phyloP scores from a whole-genome alignment of 2,797 vertebrate species.

The Chanos chanos region DNA sequence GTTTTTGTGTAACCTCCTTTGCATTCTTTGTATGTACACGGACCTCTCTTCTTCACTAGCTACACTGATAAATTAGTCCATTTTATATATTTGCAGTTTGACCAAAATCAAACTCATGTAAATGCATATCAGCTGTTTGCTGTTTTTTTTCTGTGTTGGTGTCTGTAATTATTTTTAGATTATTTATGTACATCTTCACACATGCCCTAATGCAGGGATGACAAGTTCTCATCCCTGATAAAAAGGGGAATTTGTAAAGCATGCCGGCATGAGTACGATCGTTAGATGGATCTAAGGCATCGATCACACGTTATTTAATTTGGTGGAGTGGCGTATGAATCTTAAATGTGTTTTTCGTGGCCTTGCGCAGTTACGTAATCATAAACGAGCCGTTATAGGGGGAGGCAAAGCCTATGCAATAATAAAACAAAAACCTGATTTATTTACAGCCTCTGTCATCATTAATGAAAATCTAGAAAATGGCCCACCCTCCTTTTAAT shows the following conservation, averaged over 20 bases:
- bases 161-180: slow-evolving; percentile 40
- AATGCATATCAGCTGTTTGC: slow-evolving; percentile 23
- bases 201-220: slow-evolving; percentile 44
- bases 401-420: slow-evolving; percentile 32
- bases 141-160: slow-evolving; percentile 15
- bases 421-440: slow-evolving; percentile 23
- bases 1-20: slow-evolving; percentile 5
- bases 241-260: slow-evolving; percentile 40
- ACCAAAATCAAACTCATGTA: background rate
- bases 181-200: slow-evolving; percentile 37
- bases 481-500: slow-evolving; percentile 42
- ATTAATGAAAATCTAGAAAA: slow-evolving; percentile 58
- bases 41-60: background rate
- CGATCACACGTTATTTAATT: slow-evolving; percentile 63
- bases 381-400: slow-evolving; percentile 39
- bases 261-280: slow-evolving; percentile 34
- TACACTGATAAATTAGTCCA: background rate
- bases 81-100: background rate
- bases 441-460: slow-evolving; percentile 43
- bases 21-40: background rate
- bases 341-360: slow-evolving; percentile 27
- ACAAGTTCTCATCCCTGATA: slow-evolving; percentile 34
- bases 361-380: slow-evolving; percentile 35
- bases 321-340: slow-evolving; percentile 56
- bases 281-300: slow-evolving; percentile 52